Base-by-base conservation (phyloP, 2,888 invertebrate species). In the Flabesymbios commensalis region DNA sequence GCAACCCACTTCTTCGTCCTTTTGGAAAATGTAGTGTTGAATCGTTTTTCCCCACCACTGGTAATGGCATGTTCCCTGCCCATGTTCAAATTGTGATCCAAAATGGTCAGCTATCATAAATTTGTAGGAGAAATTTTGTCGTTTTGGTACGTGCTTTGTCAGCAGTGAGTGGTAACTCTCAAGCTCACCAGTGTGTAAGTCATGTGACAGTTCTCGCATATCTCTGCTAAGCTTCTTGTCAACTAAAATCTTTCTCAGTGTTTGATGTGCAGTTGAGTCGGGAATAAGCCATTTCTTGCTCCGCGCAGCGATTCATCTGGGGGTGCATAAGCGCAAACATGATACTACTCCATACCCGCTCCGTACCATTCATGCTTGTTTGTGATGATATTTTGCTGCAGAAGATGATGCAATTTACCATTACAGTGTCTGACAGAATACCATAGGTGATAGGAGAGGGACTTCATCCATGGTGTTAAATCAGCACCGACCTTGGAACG, bases 81-180 rank as follows among this genome's bases (percentile, higher is more conserved):
- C 22, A 19, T 29, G 19, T 14, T 26, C 5, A 26, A 4, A 29
- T 28, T 49, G 49, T 49, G 49, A 29, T 49, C 49, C 24, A 49
- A 10, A 26, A 29, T 29, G 14, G 49, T 29, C 10, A 49, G 26
- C 5, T 49, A 10, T 7, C 49, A 49, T 26, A 19, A 7, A 24
- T 19, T 26, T 7, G 7, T 14, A 10, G 10, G 49, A 22, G 14
- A 49, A 49, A 7, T 7, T 28, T 19, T 49, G 22, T 19, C 49
- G 22, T 49, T 49, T 49, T 7, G 49, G 49, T 4, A 49, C 49
- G 28, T 49, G 28, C 49, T 49, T 49, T 7, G 49, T 49, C 28
- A 26, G 28, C 7, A 49, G 29, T 26, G 49, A 7, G 28, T 49
- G 49, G 10, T 26, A 26, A 49, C 49, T 49, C 49, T 49, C 49